Percentiles rank a stretch among this genome's conserved stretches.
phyloP scores from a whole-genome alignment of 1,140 invertebrate genomes.

The Scylla paramamosain region DNA sequence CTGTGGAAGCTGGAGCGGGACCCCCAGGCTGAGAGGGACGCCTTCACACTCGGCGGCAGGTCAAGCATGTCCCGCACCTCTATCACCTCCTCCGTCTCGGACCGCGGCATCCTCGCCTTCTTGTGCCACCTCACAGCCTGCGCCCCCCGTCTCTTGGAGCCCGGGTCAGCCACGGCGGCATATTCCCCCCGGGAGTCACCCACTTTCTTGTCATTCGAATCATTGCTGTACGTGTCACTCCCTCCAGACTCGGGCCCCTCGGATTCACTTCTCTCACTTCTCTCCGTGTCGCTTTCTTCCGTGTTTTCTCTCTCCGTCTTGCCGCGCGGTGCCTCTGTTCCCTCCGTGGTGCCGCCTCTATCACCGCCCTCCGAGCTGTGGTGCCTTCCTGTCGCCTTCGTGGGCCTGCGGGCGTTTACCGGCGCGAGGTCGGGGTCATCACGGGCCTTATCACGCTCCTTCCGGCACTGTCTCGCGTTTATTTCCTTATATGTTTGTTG shows the following conservation, averaged over 20 bases:
- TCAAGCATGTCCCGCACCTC: conserved; percentile 65
- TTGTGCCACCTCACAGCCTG: neutral
- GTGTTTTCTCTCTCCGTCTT: neutral
- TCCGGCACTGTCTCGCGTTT: too few species aligned
- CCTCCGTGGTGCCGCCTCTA: neutral
- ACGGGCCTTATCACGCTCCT: too few species aligned
- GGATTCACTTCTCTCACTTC: neutral
- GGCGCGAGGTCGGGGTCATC: too few species aligned
- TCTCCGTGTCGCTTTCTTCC: neutral
- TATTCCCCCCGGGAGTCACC: neutral
- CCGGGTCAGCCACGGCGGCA: neutral
- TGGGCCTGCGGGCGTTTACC: too few species aligned
- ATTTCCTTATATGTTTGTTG: neutral
- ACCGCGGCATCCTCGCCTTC: neutral
- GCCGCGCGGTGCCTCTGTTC: neutral
- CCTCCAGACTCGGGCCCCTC: neutral
- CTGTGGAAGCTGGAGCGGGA: conserved; percentile 57
- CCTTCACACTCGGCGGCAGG: conserved; percentile 39
- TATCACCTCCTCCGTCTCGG: conserved; percentile 58
- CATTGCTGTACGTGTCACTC: neutral
- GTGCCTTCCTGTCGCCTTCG: too few species aligned
- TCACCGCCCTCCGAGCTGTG: too few species aligned
- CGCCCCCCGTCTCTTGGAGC: neutral
- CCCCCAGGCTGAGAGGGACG: conserved; percentile 63
- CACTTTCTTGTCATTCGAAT: neutral